Evolutionary conservation across 2,888 invertebrate genomes (phyloP).

Genomic region (Byasa hedistus): DNA sequence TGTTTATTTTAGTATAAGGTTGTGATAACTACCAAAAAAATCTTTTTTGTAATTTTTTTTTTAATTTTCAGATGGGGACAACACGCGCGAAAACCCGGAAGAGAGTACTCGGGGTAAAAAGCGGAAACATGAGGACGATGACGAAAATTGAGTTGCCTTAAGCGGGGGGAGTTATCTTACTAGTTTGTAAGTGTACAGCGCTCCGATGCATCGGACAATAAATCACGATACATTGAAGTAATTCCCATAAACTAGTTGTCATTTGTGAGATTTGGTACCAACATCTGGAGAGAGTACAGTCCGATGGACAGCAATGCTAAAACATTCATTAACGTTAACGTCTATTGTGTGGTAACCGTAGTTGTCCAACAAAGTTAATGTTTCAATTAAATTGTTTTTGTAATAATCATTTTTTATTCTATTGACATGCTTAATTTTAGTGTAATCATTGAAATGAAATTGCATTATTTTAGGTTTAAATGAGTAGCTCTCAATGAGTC

Average conservation of each 20-base stretch:
- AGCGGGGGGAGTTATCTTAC: slow-evolving; percentile 69
- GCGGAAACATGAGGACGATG: slow-evolving; percentile 80
- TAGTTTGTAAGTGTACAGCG: slow-evolving; percentile 78
- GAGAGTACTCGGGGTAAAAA: slow-evolving; percentile 81
- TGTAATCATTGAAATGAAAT: slow-evolving; percentile 69
- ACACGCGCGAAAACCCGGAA: slow-evolving; percentile 64
- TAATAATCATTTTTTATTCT: slow-evolving; percentile 76
- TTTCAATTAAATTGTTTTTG: slow-evolving; percentile 77
- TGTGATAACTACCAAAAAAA: too few species aligned
- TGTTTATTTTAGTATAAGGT: too few species aligned
- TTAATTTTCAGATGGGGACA: slow-evolving; percentile 60
- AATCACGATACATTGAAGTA: slow-evolving; percentile 50
- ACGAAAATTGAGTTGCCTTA: slow-evolving; percentile 77
- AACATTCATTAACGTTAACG: slow-evolving; percentile 53
- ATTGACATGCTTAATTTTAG: slow-evolving; percentile 76
- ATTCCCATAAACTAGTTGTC: slow-evolving; percentile 61
- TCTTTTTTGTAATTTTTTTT: too few species aligned
- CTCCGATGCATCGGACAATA: slow-evolving; percentile 77
- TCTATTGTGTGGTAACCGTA: slow-evolving; percentile 71
- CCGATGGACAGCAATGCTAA: slow-evolving; percentile 6
- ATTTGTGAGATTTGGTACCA: slow-evolving; percentile 59
- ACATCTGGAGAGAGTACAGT: slow-evolving; percentile 42
- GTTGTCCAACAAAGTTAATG: slow-evolving; percentile 75
- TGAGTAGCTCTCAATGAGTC: slow-evolving; percentile 66
- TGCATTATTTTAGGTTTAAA: slow-evolving; percentile 68